phyloP scores from a whole-genome alignment of 2,888 invertebrate species.

The Ceratothoa steindachneri region DNA sequence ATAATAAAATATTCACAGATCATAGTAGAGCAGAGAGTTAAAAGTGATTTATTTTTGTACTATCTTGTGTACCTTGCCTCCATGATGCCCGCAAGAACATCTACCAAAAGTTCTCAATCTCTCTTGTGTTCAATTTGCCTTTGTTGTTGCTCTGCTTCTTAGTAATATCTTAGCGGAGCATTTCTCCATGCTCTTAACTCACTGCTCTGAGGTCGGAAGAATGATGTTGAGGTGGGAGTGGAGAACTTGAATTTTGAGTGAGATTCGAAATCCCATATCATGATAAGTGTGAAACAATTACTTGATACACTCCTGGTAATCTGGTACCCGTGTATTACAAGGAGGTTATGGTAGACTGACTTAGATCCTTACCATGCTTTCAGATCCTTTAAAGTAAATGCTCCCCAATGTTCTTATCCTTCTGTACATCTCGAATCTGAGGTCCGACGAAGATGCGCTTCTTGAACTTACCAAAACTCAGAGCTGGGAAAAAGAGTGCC shows the following conservation, averaged over 20 bases:
- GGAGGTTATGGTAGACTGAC: neutral
- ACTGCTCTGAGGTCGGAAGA: neutral
- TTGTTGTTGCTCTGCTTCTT: neutral
- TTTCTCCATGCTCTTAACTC: neutral
- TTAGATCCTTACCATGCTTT: neutral
- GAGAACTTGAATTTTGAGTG: too few relatives aligned
- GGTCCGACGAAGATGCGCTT: neutral
- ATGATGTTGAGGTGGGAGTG: neutral
- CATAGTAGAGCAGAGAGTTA: too few relatives aligned
- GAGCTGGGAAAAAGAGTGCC: constrained; percentile 7
- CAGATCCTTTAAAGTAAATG: neutral
- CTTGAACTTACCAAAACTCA: constrained; percentile 22
- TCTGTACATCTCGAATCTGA: constrained; percentile 6
- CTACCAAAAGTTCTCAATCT: too few relatives aligned
- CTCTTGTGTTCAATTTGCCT: neutral
- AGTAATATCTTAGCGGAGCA: too few relatives aligned
- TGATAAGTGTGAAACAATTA: constrained; percentile 14
- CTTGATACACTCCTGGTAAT: constrained; percentile 1
- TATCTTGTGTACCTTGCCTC: neutral
- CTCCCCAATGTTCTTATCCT: constrained; percentile 10
- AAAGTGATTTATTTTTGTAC: too few relatives aligned
- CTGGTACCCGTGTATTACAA: neutral
- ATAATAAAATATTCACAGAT: too few relatives aligned
- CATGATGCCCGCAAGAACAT: neutral
- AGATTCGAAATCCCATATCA: neutral